These are phyloP conservation scores for Myotis findleyi DNA, from an alignment of 2,797 vertebrate species.

Conservation along the genomic window DNA sequence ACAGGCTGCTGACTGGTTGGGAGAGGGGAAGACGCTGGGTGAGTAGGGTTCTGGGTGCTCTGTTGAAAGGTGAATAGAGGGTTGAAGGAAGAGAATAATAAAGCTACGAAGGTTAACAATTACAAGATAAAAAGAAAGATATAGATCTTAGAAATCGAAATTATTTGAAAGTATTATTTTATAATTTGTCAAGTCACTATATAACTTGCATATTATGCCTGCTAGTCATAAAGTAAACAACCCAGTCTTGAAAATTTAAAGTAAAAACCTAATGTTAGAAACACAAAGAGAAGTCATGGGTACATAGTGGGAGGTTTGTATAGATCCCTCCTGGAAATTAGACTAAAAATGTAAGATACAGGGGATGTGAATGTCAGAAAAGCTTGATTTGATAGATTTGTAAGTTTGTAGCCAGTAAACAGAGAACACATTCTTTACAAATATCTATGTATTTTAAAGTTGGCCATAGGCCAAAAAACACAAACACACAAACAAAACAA, in stretches of 20 bases:
- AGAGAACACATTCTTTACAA: neutral
- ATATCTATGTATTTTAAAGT: conserved; percentile 25
- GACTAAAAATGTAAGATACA: neutral
- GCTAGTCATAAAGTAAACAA: neutral
- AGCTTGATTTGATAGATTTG: neutral
- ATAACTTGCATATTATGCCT: neutral
- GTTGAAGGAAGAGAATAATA: neutral
- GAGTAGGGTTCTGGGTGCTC: neutral
- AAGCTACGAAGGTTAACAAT: neutral
- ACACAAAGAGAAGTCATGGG: neutral
- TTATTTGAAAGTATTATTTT: conserved; percentile 48
- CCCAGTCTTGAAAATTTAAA: neutral
- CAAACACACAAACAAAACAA: neutral
- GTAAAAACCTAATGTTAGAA: neutral
- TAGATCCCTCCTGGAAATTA: neutral
- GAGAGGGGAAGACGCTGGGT: neutral
- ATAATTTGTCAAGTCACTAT: neutral
- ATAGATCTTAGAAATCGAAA: neutral
- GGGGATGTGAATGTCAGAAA: neutral
- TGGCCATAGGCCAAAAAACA: neutral
- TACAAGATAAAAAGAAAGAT: neutral
- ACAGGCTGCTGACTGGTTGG: neutral
- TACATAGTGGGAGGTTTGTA: neutral
- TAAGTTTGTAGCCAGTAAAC: neutral
- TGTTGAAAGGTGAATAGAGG: neutral